Evolutionary conservation across 2,113 vertebrate genomes (phyloP), one percentile per base, ranked within the genome.

Genomic region (Psittacara wagleri): DNA sequence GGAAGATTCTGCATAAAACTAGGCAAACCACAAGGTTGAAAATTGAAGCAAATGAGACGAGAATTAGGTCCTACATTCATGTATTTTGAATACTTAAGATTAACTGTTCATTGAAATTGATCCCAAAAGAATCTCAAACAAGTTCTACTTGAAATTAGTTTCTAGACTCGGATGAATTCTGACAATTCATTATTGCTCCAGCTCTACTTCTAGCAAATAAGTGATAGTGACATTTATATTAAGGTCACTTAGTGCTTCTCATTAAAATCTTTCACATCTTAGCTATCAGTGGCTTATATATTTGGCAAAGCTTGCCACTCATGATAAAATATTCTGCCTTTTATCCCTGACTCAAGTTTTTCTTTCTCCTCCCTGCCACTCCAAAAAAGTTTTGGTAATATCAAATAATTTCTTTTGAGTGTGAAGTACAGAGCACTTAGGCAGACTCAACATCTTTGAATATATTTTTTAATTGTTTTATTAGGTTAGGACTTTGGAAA

Each of bases 201-300:
- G 12, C 20, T 90, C 23, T 95, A 37, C 54, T 91, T 85, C 69
- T 67, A 74, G 19, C 18, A 90, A 39, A 68, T 90, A 96, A 88
- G 25, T 68, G 73, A 88, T 94, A 83, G 46, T 83, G 94, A 78
- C 93, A 86, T 81, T 90, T 95, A 62, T 93, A 88, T 88, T 96
- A 93, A 93, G 84, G 52, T 84, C 48, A 94, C 20, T 68, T 95
- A 94, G 93, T 54, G 48, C 7, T 91, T 91, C 57, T 86, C 66
- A 93, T 95, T 92, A 96, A 83, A 93, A 72, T 74, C 6, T 79
- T 51, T 78, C 74, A 84, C 82, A 89, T 64, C 22, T 61, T 86
- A 64, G 55, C 57, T 90, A 90, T 82, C 52, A 76, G 31, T 67
- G 46, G 41, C 17, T 95, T 86, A 57, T 23, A 86, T 70, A 88